Evolutionary conservation across 2,113 vertebrate genomes (phyloP), one percentile per base, ranked within the genome.

Genomic region (Bubo scandiacus): DNA sequence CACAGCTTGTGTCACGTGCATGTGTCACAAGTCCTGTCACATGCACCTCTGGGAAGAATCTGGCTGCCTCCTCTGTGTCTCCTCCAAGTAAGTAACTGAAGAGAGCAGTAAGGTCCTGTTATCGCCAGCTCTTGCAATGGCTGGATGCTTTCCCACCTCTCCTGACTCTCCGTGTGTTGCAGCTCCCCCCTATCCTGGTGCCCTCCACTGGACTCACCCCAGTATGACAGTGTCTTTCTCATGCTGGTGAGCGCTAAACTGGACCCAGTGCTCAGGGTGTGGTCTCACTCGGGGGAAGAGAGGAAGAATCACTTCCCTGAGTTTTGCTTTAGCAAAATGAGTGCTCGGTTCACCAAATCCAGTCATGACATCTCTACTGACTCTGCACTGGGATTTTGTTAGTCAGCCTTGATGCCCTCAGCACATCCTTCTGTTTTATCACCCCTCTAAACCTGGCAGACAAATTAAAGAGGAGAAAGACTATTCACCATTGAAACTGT

Each of bases 111-210:
- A 92, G 25, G 5, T 71, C 18, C 19, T 11, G 2, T 19, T 16
- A 38, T 21, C 1, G 2, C 0, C 7, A 70, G 2, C 30, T 49
- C 30, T 47, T 61, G 52, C 4, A 73, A 21, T 3, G 17, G 4
- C 67, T 80, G 26, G 30, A n/a, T 71, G 15, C 32, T 71, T 66
- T 29, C 25, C 12, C 32, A 51, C 3, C 11, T 75, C 49, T 18
- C 30, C 55, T 61, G 10, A 27, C 1, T 8, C 22, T 54, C 45
- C 11, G 1, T 6, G n/a, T 32, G 43, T 11, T 3, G 3, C 12
- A 57, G 5, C 6, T 3, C 32, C 5, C 2, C 4, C 25, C 65
- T 49, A 0, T 58, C 16, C 47, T 67, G 42, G 4, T 87, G 55
- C 7, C 9, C 27, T 87, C 27, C 55, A 6, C 5, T n/a, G 43